Conservation (phyloP, 2,113 vertebrate species). For the Pelusios castaneus region DNA sequence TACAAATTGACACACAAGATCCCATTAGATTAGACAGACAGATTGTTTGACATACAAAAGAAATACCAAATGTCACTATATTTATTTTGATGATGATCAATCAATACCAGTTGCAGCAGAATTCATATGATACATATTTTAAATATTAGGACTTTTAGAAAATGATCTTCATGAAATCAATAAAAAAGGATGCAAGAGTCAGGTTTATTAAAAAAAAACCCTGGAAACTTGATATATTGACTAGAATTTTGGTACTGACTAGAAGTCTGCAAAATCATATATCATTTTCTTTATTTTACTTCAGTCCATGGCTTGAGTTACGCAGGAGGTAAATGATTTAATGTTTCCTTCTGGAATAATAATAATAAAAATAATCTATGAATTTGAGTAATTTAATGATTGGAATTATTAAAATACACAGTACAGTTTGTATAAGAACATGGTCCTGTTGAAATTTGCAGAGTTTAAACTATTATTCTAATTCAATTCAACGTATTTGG, state of each 20-base stretch:
- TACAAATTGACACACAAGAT: conserved; percentile 64
- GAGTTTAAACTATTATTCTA: background rate
- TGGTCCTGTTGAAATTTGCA: background rate
- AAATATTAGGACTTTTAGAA: background rate
- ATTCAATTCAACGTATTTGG: background rate
- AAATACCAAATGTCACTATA: conserved; percentile 58
- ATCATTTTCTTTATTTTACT: background rate
- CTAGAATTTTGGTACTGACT: background rate
- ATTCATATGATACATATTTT: background rate
- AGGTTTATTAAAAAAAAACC: background rate
- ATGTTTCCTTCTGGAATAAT: background rate
- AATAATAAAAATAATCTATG: background rate
- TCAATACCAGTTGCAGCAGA: conserved; percentile 44
- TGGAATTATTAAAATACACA: background rate
- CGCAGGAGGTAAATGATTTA: background rate
- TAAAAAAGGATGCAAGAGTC: background rate
- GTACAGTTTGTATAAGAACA: background rate
- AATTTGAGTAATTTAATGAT: background rate
- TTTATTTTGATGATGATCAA: conserved; percentile 59
- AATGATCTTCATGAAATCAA: background rate
- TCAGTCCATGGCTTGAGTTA: background rate
- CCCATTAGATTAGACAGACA: conserved; percentile 50
- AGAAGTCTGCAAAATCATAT: background rate
- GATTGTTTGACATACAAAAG: conserved; percentile 44
- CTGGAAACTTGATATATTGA: background rate